Conservation (phyloP, 2,888 invertebrate genomes). For the Bugula neritina region DNA sequence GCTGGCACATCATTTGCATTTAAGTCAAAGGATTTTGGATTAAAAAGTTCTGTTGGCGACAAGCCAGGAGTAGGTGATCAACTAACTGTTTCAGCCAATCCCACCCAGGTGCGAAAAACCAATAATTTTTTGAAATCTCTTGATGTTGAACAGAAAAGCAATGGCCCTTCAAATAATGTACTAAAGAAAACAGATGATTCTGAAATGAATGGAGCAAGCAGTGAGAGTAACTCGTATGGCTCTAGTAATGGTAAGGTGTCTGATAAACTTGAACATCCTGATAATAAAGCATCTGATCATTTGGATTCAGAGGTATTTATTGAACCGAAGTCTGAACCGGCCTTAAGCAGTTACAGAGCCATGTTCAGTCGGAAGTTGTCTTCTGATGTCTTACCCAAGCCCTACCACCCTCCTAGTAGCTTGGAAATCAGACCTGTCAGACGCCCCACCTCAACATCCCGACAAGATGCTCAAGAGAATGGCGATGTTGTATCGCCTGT, state of each 20-base stretch:
- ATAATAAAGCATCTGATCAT: neutral
- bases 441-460: constrained; percentile 5
- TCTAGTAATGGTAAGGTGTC: neutral
- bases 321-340: constrained; percentile 18
- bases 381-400: constrained; percentile 5
- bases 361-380: constrained; percentile 3
- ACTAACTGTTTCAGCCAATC: neutral
- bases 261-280: neutral
- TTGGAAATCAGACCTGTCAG: constrained; percentile 7
- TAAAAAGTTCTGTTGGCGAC: neutral
- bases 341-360: neutral
- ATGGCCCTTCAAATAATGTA: neutral
- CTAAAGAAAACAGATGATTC: neutral
- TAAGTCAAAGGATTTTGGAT: neutral
- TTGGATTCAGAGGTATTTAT: constrained; percentile 18
- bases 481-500: neutral
- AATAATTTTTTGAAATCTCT: neutral
- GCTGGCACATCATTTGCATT: constrained; percentile 1
- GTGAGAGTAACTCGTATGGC: neutral
- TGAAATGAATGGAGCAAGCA: neutral
- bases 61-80: neutral
- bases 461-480: neutral
- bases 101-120: neutral
- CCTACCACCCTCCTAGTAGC: neutral
- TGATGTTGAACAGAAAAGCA: neutral